Conservation (phyloP, 2,113 vertebrate genomes). For the Ammospiza caudacuta region DNA sequence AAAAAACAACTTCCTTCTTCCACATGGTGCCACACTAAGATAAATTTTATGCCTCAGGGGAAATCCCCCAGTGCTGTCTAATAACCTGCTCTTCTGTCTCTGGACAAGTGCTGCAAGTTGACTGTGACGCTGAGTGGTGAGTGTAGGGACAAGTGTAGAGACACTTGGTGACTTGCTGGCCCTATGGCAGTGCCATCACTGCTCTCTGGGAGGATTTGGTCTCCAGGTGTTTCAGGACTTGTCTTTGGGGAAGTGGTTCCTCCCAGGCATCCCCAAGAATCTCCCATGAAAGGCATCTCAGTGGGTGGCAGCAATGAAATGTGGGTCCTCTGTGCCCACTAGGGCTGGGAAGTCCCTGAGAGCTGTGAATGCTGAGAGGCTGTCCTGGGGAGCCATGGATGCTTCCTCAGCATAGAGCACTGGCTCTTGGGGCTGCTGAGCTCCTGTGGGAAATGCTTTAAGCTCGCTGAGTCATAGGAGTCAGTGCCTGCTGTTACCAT, state of each 20-base stretch:
- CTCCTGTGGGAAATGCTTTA: not conserved
- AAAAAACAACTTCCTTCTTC: not conserved
- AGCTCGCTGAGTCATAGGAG: conserved; percentile 20
- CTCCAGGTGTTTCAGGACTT: fast-evolving
- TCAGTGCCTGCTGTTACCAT: conserved; percentile 31
- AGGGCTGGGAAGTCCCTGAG: fast-evolving
- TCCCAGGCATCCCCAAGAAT: not conserved
- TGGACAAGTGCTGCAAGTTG: not conserved
- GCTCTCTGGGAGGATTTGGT: not conserved
- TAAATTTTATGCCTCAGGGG: not conserved
- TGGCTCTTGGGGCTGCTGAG: not conserved
- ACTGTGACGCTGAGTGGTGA: not conserved
- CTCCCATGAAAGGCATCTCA: not conserved
- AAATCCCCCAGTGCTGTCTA: not conserved
- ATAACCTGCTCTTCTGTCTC: not conserved
- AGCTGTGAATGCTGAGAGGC: not conserved
- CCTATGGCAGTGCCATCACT: not conserved
- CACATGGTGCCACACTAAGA: not conserved
- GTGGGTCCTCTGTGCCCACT: not conserved
- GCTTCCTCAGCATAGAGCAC: not conserved
- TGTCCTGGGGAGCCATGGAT: not conserved
- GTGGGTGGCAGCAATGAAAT: not conserved
- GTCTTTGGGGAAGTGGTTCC: not conserved
- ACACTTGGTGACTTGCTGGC: not conserved
- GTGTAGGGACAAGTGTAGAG: not conserved